Percentiles rank a stretch among this genome's conserved stretches.
These are phyloP conservation scores for Hyles vespertilio DNA, from an alignment of 1,140 invertebrate species.

Conservation along the genomic window DNA sequence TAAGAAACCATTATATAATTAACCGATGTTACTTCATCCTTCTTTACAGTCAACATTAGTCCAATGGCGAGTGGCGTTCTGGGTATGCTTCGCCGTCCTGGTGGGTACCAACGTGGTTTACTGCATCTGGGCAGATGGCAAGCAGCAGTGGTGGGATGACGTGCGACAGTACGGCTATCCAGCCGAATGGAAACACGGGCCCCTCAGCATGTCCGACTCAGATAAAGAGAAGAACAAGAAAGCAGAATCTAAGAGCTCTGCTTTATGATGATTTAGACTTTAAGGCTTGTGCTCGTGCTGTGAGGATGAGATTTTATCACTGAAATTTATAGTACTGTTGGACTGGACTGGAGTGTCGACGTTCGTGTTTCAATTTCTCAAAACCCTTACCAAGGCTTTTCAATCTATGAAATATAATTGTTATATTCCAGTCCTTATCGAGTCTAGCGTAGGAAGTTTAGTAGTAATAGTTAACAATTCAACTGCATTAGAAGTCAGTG, in stretches of 20 bases:
- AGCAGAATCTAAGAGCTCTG: constrained; percentile 34
- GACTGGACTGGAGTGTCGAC: no score
- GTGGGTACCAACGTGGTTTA: constrained; percentile 85
- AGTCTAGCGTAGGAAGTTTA: no score
- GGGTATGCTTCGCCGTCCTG: constrained; percentile 85
- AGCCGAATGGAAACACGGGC: constrained; percentile 57
- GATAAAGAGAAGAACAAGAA: constrained; percentile 60
- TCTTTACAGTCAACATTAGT: constrained; percentile 80
- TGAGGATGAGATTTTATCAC: no score
- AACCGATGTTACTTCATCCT: constrained; percentile 15
- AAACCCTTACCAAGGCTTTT: no score
- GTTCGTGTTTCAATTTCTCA: no score
- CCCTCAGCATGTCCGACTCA: constrained; percentile 37
- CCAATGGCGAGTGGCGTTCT: constrained; percentile 90
- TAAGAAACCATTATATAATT: neutral
- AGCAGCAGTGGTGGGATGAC: constrained; percentile 84
- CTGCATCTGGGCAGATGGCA: constrained; percentile 81
- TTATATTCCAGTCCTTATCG: no score
- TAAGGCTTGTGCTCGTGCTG: no score
- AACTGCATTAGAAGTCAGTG: no score
- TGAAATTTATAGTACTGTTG: no score
- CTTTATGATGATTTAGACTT: constrained; percentile 10
- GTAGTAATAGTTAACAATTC: no score
- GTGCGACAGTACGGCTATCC: constrained; percentile 62
- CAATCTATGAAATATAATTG: no score